Percentiles rank a stretch among this genome's conserved stretches.
phyloP scores from a whole-genome alignment of 1,140 invertebrate species.

The Brachionus calyciflorus region DNA sequence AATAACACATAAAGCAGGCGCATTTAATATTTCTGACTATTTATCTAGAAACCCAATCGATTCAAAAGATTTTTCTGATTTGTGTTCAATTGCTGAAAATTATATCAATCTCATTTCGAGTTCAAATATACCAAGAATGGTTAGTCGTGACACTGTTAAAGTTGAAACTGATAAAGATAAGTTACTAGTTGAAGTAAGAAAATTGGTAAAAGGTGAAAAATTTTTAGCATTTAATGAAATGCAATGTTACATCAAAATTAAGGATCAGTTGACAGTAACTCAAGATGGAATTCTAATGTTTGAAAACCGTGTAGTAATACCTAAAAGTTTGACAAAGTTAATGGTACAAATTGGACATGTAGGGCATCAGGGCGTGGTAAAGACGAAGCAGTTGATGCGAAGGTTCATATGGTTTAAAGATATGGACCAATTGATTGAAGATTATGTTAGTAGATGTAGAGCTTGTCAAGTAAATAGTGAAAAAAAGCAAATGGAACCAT shows the following conservation, averaged over 20 bases:
- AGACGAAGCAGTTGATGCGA: constrained; percentile 49
- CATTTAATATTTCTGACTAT: no score
- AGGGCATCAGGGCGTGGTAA: constrained; percentile 49
- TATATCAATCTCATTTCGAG: no score
- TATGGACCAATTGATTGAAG: constrained; percentile 48
- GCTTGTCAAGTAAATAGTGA: constrained; percentile 48
- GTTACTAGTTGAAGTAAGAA: no score
- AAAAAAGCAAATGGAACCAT: constrained; percentile 48
- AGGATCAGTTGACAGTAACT: not conserved
- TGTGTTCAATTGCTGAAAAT: no score
- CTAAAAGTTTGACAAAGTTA: constrained; percentile 33
- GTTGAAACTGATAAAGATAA: not conserved
- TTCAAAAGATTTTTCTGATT: no score
- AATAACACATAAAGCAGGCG: no score
- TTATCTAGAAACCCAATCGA: no score
- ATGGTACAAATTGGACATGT: constrained; percentile 48
- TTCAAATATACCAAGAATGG: no score
- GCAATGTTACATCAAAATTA: no score
- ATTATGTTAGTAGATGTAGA: constrained; percentile 47
- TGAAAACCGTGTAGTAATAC: constrained; percentile 48
- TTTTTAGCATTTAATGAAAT: not conserved
- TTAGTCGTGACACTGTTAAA: not conserved
- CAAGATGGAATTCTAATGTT: constrained; percentile 41
- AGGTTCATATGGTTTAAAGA: constrained; percentile 49
- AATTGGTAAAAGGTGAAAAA: not conserved